Base-by-base conservation (phyloP, 2,888 invertebrate genomes). In the Sesamia inferens region DNA sequence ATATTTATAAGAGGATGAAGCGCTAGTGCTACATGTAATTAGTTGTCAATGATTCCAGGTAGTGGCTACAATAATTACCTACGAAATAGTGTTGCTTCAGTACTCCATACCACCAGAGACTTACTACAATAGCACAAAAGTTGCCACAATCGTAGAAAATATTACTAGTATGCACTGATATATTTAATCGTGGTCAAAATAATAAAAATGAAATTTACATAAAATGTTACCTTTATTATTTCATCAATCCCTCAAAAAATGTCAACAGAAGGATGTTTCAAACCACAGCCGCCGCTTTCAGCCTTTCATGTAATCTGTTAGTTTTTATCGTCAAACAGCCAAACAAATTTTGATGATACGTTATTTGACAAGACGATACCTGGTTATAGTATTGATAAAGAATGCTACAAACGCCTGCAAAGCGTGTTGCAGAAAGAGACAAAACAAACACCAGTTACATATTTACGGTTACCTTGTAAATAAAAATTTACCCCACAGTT, bases 41-140 rank as follows among this genome's bases (percentile, higher is more conserved):
- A 39, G 24, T 39, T 19, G n/a, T 19, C 39, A 48, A 13, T 24
- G 0, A n/a, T 90, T 90, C 44, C 88, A 92, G 92, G 87, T 91
- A 0, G 71, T 89, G 16, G 89, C 88, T 0, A 88, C 88, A 0
- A 88, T 91, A 63, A 85, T 92, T 10, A 91, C 91, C 0, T 91
- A 91, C 55, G 91, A 91, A 67, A 68, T 92, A 39, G 89, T 91
- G 0, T 74, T 92, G n/a, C 68, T 92, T 0, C 91, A 92, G 70
- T 87, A 90, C 48, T 76, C 84, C 2, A n/a, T 66, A n/a, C 47
- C 76, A 5, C 82, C 84, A 47, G 19, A 57, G 0, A 0, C 71
- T 19, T 55, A 47, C 13, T 44, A 62, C 11, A 81, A 76, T 7
- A 13, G 31, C 5, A 68, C 76, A 7, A 62, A 22, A 0, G 16